A percentile compares a stretch with the other conserved stretches of the same genome.
Evolutionary conservation across 2,797 vertebrate genomes (phyloP).

Genomic region (Taenioides sp.): DNA sequence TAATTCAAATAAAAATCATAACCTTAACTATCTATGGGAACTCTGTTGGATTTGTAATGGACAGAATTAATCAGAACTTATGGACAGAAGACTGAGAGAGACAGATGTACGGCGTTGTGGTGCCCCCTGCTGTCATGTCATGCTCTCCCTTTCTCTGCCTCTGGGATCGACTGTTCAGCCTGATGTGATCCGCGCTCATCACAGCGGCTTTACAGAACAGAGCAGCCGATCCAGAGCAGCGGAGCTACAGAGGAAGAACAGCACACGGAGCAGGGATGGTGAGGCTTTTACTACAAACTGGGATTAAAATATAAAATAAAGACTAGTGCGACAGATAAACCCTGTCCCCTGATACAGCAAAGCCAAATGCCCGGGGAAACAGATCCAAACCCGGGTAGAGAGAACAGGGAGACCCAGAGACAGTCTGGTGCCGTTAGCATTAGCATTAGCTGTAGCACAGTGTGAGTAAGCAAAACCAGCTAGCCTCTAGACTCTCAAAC

Average conservation of each 20-base stretch:
- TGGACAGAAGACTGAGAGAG: too few species aligned
- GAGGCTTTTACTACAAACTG: slow-evolving; percentile 21
- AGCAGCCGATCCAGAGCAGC: not conserved
- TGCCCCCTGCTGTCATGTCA: not conserved
- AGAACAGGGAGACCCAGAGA: not conserved
- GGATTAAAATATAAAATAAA: too few species aligned
- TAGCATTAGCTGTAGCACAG: slow-evolving; percentile 32
- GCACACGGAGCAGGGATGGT: slow-evolving; percentile 65
- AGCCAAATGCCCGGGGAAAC: not conserved
- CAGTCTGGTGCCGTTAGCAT: not conserved
- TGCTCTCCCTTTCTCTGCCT: not conserved
- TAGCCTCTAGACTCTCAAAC: slow-evolving; percentile 23
- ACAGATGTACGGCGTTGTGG: not conserved
- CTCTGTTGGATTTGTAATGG: too few species aligned
- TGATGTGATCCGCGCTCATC: not conserved
- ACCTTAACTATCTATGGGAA: too few species aligned
- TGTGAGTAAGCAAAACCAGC: slow-evolving; percentile 76
- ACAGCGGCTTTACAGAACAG: not conserved
- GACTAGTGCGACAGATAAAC: too few species aligned
- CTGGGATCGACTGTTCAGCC: not conserved
- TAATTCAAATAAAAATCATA: too few species aligned
- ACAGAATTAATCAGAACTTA: too few species aligned
- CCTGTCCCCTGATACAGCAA: too few species aligned
- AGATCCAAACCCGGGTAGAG: not conserved
- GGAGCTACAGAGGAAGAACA: not conserved